Base-by-base conservation (phyloP, 2,888 invertebrate species). In the Apodemia hepburni region DNA sequence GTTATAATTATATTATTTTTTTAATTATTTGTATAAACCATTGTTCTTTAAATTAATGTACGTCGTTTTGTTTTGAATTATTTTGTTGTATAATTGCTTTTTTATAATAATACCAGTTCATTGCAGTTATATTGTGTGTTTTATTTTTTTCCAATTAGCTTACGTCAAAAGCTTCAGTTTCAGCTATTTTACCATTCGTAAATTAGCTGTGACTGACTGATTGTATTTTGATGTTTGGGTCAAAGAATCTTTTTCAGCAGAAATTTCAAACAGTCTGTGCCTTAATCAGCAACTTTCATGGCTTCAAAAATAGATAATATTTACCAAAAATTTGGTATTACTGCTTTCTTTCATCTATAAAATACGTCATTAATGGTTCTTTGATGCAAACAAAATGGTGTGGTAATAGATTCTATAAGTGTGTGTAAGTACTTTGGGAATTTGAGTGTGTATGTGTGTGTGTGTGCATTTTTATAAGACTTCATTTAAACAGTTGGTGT, bases 11-110 rank as follows among this genome's bases (percentile, higher is more conserved):
- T 92, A 92, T 90, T 91, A 90, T 92, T 93, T 93, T 92, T 93
- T 92, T 93, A 93, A 93, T 92, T 92, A 92, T 93, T 93, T 93
- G 93, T 93, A 93, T 93, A 93, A 93, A 93, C 93, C 93, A 93
- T 94, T 94, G 93, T 94, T 94, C 94, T 93, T 94, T 94, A 94
- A 94, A 94, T 94, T 94, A 93, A 93, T 94, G 94, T 94, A 94
- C 93, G 94, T 94, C 94, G 94, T 94, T 94, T 94, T 94, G 93
- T 94, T 94, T 94, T 93, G 93, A 92, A 93, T 94, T 93, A 93
- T 93, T 93, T 94, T 94, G 94, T 94, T 94, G 94, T 94, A 93
- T 93, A 94, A 92, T 93, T 94, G 93, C 94, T 94, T 94, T 93
- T 93, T 93, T 93, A 87, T 87, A 93, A 94, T 94, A 94, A 94